Evolutionary conservation across 2,113 vertebrate species (phyloP).

Genomic region (Phylloscopus trochiloides): DNA sequence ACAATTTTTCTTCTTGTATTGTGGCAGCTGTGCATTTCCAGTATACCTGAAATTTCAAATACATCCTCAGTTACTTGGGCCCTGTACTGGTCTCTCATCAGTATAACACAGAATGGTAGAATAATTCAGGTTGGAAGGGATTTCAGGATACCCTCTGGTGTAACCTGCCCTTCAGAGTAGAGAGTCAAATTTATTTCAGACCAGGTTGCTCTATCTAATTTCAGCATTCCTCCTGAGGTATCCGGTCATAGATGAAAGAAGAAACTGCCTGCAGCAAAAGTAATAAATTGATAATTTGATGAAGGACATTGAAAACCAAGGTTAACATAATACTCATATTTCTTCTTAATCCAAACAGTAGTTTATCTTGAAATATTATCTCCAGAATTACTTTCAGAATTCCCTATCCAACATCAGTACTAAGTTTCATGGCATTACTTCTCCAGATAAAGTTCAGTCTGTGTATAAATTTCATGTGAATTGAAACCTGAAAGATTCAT

Average conservation of each 20-base stretch:
- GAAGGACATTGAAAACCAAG: not conserved
- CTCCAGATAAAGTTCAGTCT: not conserved
- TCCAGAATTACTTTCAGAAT: not conserved
- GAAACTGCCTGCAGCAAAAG: not conserved
- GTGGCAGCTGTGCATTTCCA: not conserved
- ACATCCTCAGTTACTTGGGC: not conserved
- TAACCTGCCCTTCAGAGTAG: not conserved
- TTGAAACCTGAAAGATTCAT: not conserved
- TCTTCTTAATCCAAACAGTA: constrained; percentile 5
- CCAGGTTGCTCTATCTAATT: not conserved
- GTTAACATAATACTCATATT: not conserved
- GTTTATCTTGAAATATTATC: not conserved
- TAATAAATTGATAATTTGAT: not conserved
- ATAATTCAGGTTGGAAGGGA: not conserved
- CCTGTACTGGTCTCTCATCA: not conserved
- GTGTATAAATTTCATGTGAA: not conserved
- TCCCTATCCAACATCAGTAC: not conserved
- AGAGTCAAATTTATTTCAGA: not conserved
- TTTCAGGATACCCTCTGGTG: not conserved
- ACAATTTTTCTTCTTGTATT: not conserved
- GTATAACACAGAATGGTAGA: not conserved
- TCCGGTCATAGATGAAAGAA: not conserved
- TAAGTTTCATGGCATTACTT: not conserved
- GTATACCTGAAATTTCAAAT: not conserved
- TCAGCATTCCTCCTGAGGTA: not conserved